Base-by-base conservation (phyloP, 2,113 vertebrate genomes). In the Aegithalos caudatus region DNA sequence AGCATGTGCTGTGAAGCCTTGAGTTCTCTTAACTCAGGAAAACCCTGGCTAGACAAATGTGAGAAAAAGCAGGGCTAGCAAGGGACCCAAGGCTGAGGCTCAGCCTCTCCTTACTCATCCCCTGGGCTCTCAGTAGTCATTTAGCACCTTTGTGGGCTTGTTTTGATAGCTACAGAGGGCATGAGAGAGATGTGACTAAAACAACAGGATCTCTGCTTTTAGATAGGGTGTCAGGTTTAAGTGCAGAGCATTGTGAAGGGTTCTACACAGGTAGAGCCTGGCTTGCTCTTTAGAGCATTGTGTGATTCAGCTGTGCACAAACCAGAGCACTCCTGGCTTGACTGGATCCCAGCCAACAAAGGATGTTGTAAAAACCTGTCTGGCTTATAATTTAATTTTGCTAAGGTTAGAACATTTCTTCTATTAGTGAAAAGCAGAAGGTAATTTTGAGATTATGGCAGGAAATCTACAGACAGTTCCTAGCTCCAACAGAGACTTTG, bases 111-210 rank as follows among this genome's bases (percentile, higher is more conserved):
- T 86, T 90, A 42, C 54, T 94, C 74, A 77, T 74, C 58, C 62
- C 60, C 66, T 84, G 5, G 2, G 70, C 50, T 45, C 64, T 87
- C 87, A 40, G 50, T 23, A 31, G 79, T 42, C 16, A 13, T 27
- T 96, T 92, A 92, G 67, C 67, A 80, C 62, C 79, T 86, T 35
- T 77, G 67, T 61, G 62, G 71, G 50, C 86, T 94, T 80, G 48
- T 29, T 92, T 70, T 50, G 71, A 69, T 53, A 88, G 67, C 58
- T 91, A 22, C 35, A 60, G 57, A 67, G 38, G 44, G 50, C 20
- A 42, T 54, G 62, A 92, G 66, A 65, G 64, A 80, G 74, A 79
- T 69, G 73, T 88, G 61, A 85, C 61, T 82, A 54, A 44, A 78
- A 72, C 35, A 91, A 27, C n/a, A 90, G 74, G 65, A 28, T 90